Conservation (phyloP, 2,888 invertebrate species). For the Caenorhabditis sp. region DNA sequence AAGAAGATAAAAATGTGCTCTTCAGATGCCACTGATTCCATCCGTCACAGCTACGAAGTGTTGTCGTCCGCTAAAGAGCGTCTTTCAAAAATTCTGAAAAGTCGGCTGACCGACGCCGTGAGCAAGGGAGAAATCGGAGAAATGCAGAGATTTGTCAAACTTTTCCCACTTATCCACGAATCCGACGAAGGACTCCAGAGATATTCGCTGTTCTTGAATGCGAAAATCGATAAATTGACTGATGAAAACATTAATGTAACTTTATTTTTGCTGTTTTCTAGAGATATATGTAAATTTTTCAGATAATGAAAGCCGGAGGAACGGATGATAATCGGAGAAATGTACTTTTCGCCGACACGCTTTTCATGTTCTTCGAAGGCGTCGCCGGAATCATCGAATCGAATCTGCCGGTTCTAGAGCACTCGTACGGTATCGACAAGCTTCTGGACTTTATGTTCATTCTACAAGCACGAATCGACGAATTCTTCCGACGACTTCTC, state of each 20-base stretch:
- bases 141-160: constrained; percentile 92
- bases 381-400: constrained; percentile 86
- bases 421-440: constrained; percentile 88
- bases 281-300: too few species aligned
- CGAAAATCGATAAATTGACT: constrained; percentile 81
- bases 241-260: constrained; percentile 72
- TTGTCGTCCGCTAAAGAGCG: constrained; percentile 80
- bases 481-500: constrained; percentile 58
- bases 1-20: neutral
- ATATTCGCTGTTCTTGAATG: constrained; percentile 86
- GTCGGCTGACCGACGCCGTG: constrained; percentile 92
- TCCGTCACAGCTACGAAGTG: constrained; percentile 85
- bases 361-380: constrained; percentile 89
- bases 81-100: constrained; percentile 83
- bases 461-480: constrained; percentile 83
- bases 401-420: constrained; percentile 91
- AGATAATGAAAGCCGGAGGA: constrained; percentile 78
- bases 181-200: constrained; percentile 91
- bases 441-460: constrained; percentile 85
- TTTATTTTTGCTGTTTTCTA: too few species aligned
- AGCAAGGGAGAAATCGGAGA: constrained; percentile 89
- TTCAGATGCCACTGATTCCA: constrained; percentile 79
- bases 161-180: constrained; percentile 94
- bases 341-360: constrained; percentile 89
- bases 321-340: constrained; percentile 85